Base-by-base conservation (phyloP, 2,113 vertebrate species). In the Anarhynchus alexandrinus region DNA sequence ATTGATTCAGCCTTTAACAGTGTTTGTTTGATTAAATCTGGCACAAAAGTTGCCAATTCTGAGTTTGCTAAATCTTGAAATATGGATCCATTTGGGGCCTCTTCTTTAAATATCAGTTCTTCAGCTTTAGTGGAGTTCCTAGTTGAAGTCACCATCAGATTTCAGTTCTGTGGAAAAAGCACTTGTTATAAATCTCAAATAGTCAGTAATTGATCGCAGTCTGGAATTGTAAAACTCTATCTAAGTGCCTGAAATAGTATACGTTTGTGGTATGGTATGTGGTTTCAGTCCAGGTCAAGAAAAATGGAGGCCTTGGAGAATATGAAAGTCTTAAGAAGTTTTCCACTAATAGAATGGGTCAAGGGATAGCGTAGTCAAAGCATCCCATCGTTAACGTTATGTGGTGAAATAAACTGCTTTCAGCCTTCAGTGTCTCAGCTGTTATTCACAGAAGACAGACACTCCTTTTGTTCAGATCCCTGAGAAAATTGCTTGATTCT, bases 211-310 rank as follows among this genome's bases (percentile, higher is more conserved):
- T 92, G 89, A 95, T 96, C 70, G 3, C 76, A 96, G 93, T 30
- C 88, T 81, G 70, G 69, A 93, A 96, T 29, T 97, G 40, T 65
- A 81, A 86, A 90, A 91, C 25, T 85, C 83, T 95, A n/a, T 93
- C 77, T 92, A 57, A 86, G 87, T 26, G 67, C 71, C 82, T 92
- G 73, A 95, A 95, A 97, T 95, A 96, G 98, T 97, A 94, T 93
- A 93, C 81, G 89, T 96, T 97, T 94, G 70, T 70, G 90, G 80
- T 86, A 27, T 67, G 86, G 89, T 97, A 86, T 98, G 97, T 88
- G 65, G 80, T 98, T 98, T 97, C 96, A 93, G 62, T 61, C 79
- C 93, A 92, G 96, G 94, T 98, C 36, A 94, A 95, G 97, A 97
- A 93, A 96, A 96, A 88, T 61, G 64, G 65, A 95, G 87, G 97